These are phyloP conservation scores for Rhadina sibilatrix DNA, from an alignment of 2,113 vertebrate species.

Conservation along the genomic window DNA sequence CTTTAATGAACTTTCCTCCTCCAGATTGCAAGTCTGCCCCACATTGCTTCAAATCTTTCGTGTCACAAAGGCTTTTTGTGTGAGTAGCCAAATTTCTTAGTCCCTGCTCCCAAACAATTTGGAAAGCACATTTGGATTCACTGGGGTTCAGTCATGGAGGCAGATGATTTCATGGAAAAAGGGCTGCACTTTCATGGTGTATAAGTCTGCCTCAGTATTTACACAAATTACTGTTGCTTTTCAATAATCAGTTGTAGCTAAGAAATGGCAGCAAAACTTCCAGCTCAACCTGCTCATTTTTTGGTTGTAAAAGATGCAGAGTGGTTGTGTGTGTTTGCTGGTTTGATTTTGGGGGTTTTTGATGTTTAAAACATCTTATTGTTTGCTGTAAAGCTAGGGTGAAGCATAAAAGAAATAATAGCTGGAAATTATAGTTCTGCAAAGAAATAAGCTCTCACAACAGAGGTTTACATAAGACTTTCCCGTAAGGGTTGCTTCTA, in stretches of 20 bases:
- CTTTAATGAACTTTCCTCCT: background rate
- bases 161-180: background rate
- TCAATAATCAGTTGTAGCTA: background rate
- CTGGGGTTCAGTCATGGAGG: background rate
- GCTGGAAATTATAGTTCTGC: background rate
- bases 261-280: background rate
- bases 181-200: background rate
- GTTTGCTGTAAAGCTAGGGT: background rate
- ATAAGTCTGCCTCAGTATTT: background rate
- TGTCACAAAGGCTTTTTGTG: background rate
- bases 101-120: background rate
- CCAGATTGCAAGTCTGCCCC: background rate
- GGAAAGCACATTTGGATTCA: background rate
- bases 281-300: background rate
- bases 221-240: background rate
- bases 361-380: background rate
- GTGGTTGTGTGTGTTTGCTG: background rate
- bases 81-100: background rate
- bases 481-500: background rate
- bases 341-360: accelerated
- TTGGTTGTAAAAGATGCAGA: background rate
- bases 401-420: background rate
- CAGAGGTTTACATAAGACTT: background rate
- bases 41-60: background rate
- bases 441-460: background rate